A percentile compares a stretch with the other conserved stretches of the same genome.
Evolutionary conservation across 64 coral and sea anemone species (phyloP).

Genomic region (Actinia equina): DNA sequence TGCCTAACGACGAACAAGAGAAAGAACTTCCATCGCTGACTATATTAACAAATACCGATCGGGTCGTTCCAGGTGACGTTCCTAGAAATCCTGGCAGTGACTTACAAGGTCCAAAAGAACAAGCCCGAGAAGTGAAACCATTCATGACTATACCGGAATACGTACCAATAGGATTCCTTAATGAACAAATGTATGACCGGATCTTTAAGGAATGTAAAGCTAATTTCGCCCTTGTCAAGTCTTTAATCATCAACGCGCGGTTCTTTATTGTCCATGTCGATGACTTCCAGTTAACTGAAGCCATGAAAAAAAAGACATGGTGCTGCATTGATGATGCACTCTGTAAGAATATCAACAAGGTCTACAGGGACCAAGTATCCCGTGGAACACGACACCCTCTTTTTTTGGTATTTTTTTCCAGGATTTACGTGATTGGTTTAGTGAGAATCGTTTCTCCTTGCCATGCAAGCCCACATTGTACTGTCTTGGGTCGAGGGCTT

Average conservation of each 20-base stretch:
- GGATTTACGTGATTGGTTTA: not conserved
- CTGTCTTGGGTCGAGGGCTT: not conserved
- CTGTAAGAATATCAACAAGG: not conserved
- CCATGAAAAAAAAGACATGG: constrained; percentile 4
- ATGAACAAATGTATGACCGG: not conserved
- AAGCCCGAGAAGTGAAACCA: not conserved
- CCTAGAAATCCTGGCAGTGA: not conserved
- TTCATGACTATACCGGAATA: not conserved
- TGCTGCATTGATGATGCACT: not conserved
- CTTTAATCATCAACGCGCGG: not conserved
- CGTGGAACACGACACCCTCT: not conserved
- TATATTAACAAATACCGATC: not conserved
- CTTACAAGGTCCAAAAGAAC: not conserved
- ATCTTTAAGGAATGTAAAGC: not conserved
- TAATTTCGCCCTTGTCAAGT: not conserved
- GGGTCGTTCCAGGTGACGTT: not conserved
- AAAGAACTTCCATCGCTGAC: not conserved
- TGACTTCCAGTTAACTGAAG: not conserved
- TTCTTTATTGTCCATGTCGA: not conserved
- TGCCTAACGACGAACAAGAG: not conserved
- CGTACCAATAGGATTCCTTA: constrained; percentile 10
- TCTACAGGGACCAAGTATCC: not conserved
- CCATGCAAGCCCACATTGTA: not conserved
- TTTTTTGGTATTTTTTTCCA: not conserved
- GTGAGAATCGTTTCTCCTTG: not conserved